Evolutionary conservation across 2,113 vertebrate genomes (phyloP).

Genomic region (Anguilla japonica): DNA sequence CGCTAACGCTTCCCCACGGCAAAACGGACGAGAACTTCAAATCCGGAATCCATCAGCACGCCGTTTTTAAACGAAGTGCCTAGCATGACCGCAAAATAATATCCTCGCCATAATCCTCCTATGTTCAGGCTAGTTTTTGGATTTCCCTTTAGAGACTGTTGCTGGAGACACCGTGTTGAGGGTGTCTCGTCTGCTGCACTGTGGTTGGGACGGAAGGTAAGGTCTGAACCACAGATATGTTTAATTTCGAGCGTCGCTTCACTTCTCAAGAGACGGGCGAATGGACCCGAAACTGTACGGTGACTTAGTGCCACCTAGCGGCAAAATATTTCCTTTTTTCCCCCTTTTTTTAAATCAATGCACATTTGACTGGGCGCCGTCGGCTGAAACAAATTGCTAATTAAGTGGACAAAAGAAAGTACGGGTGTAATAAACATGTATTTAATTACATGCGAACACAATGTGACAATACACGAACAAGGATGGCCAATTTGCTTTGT

Average conservation of each 20-base stretch:
- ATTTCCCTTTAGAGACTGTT: not conserved
- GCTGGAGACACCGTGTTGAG: constrained; percentile 2
- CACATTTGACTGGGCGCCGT: not conserved
- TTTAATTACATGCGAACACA: not conserved
- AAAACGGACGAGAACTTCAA: constrained; percentile 2
- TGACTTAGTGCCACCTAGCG: constrained; percentile 27
- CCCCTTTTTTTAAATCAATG: not conserved
- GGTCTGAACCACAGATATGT: constrained; percentile 2
- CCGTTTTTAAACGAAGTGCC: not conserved
- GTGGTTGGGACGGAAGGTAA: not conserved
- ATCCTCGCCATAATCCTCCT: not conserved
- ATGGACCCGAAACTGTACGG: not conserved
- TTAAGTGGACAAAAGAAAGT: not conserved
- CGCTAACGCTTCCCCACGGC: constrained; percentile 1
- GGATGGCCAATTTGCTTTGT: constrained; percentile 1
- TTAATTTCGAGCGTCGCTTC: not conserved
- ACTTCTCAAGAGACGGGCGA: not conserved
- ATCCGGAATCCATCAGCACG: not conserved
- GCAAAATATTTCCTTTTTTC: not conserved
- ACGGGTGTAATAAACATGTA: not conserved
- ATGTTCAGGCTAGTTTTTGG: not conserved
- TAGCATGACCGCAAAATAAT: not conserved
- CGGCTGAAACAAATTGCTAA: not conserved
- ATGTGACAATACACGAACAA: not conserved
- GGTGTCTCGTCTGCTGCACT: not conserved